Evolutionary conservation across 2,888 invertebrate genomes (phyloP).

Genomic region (Cetonia aurata): DNA sequence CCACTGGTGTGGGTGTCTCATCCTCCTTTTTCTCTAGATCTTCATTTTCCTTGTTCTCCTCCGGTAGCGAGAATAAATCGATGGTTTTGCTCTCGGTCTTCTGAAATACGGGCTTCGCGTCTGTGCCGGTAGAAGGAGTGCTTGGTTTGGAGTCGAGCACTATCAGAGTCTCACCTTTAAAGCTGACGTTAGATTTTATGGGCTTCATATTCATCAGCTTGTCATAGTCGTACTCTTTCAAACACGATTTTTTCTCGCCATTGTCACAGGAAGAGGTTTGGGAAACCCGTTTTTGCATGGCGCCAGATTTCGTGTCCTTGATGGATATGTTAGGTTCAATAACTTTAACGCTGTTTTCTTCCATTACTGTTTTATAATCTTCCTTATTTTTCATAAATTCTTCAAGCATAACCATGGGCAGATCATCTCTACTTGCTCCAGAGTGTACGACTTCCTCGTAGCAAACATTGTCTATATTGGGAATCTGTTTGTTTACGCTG

Average conservation of each 20-base stretch:
- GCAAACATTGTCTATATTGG: conserved; percentile 43
- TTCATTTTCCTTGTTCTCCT: too few species aligned
- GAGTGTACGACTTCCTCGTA: conserved; percentile 46
- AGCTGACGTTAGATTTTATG: conserved; percentile 23
- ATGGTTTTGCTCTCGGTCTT: background rate
- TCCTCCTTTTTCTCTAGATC: too few species aligned
- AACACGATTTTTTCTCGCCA: background rate
- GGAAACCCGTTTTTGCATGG: background rate
- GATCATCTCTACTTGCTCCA: background rate
- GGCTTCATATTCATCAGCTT: conserved; percentile 2
- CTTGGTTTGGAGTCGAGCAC: background rate
- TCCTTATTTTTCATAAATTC: background rate
- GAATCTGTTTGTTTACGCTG: conserved; percentile 20
- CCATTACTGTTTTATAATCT: background rate
- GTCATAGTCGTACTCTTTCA: conserved; percentile 8
- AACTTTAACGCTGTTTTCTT: background rate
- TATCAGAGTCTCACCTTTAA: background rate
- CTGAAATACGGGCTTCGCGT: too few species aligned
- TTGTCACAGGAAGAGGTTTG: background rate
- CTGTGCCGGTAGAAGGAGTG: background rate
- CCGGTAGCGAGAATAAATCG: too few species aligned
- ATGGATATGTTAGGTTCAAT: background rate
- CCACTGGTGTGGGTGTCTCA: too few species aligned
- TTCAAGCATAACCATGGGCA: background rate
- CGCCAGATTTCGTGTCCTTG: background rate